phyloP scores from a whole-genome alignment of 2,113 vertebrate species.

The Ranitomeya imitator region DNA sequence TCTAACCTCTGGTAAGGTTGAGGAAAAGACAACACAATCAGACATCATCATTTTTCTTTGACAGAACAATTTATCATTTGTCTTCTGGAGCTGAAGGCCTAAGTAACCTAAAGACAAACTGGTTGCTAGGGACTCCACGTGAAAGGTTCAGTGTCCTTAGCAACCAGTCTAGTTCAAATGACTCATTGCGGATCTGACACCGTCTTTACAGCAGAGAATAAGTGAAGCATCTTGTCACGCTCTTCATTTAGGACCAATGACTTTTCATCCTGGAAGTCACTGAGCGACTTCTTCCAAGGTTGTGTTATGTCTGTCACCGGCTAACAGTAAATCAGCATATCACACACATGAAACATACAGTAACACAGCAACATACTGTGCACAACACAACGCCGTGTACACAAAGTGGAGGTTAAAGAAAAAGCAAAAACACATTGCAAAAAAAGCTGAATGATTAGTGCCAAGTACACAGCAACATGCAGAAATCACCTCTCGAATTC shows the following conservation, averaged over 20 bases:
- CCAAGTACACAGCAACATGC: constrained; percentile 74
- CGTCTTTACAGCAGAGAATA: no score
- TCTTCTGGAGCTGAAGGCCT: not conserved
- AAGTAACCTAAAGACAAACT: not conserved
- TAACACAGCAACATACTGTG: constrained; percentile 1
- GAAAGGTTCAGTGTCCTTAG: not conserved
- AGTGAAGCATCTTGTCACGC: no score
- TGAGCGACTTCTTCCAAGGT: not conserved
- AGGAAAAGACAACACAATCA: not conserved
- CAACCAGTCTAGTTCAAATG: not conserved
- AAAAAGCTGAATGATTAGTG: constrained; percentile 60
- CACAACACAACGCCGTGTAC: not conserved
- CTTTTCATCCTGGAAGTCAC: not conserved
- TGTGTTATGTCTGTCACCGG: not conserved
- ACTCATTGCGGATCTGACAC: no score
- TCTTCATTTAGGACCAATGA: no score
- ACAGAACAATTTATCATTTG: not conserved
- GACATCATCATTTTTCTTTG: not conserved
- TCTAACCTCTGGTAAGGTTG: not conserved
- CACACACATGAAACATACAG: not conserved
- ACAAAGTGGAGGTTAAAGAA: constrained; percentile 56
- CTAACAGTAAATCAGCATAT: not conserved
- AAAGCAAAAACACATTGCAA: constrained; percentile 57
- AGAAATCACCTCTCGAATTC: constrained; percentile 98
- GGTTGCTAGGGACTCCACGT: not conserved